Evolutionary conservation across 2,797 vertebrate species (phyloP).

Genomic region (Chanos chanos): DNA sequence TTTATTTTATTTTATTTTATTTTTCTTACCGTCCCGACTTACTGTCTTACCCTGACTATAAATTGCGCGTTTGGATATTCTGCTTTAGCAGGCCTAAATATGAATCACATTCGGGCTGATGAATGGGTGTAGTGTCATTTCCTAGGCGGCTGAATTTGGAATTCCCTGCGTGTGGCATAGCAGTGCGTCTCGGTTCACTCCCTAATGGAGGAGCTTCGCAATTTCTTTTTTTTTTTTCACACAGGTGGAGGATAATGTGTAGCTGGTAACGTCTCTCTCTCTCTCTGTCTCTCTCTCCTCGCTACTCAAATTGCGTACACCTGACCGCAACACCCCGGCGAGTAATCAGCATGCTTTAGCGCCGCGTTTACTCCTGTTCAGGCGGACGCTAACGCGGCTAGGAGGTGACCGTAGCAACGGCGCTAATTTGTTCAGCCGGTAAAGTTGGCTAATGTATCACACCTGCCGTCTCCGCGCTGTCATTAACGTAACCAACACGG

Average conservation of each 20-base stretch:
- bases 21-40: too few species aligned
- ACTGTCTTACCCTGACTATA: too few species aligned
- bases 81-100: too few species aligned
- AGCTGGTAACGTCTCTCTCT: slow-evolving; percentile 30
- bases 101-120: too few species aligned
- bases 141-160: slow-evolving; percentile 46
- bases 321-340: slow-evolving; percentile 52
- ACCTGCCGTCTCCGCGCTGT: slow-evolving; percentile 71
- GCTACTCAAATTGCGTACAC: slow-evolving; percentile 63
- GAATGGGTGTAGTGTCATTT: too few species aligned
- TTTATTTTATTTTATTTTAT: too few species aligned
- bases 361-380: slow-evolving; percentile 32
- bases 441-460: slow-evolving; percentile 72
- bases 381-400: slow-evolving; percentile 56
- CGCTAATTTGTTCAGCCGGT: slow-evolving; percentile 70
- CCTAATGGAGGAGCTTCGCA: slow-evolving; percentile 38
- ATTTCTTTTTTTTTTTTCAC: slow-evolving; percentile 46
- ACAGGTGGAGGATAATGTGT: too few species aligned
- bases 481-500: slow-evolving; percentile 63
- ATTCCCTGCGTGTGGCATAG: slow-evolving; percentile 3
- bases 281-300: background rate
- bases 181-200: background rate
- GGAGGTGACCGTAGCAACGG: slow-evolving; percentile 53
- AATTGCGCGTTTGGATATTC: too few species aligned
- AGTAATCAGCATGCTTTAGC: slow-evolving; percentile 34